Evolutionary conservation across 2,797 vertebrate species (phyloP).

Genomic region (Parambassis ranga): DNA sequence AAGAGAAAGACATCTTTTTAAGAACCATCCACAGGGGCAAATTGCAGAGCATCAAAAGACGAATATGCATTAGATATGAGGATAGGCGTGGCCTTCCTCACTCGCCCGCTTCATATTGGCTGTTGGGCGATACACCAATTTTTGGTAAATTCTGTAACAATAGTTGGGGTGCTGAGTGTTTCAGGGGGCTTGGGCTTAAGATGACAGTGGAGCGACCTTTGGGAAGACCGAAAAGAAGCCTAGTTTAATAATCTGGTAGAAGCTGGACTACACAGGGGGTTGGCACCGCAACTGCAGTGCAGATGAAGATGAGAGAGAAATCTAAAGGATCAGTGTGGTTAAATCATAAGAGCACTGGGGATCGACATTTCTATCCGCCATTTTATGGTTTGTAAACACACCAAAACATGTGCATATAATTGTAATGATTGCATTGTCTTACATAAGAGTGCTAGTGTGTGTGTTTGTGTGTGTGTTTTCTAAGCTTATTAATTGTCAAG

Average conservation of each 20-base stretch:
- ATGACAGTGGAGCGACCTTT: conserved; percentile 71
- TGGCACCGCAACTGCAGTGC: conserved; percentile 70
- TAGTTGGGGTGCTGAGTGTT: conserved; percentile 45
- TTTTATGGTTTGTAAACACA: conserved; percentile 36
- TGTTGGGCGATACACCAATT: conserved; percentile 41
- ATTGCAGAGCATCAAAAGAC: conserved; percentile 80
- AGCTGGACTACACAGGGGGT: conserved; percentile 73
- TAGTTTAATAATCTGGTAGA: conserved; percentile 75
- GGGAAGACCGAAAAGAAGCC: conserved; percentile 69
- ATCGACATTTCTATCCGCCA: conserved; percentile 22
- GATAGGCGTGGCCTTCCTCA: conserved; percentile 45
- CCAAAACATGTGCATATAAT: conserved; percentile 25
- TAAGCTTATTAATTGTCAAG: conserved; percentile 59
- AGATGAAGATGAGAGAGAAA: conserved; percentile 68
- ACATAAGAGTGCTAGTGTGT: conserved; percentile 42
- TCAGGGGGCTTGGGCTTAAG: conserved; percentile 59
- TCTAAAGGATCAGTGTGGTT: conserved; percentile 46
- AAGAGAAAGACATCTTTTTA: conserved; percentile 52
- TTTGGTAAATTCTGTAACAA: conserved; percentile 58
- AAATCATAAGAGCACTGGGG: conserved; percentile 39
- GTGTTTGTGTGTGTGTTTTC: conserved; percentile 26
- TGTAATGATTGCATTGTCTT: conserved; percentile 51
- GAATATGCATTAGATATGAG: conserved; percentile 77
- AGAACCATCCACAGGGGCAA: conserved; percentile 73
- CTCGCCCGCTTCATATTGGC: conserved; percentile 43